Conservation (phyloP, 23 tunicate species). For the Halocynthia aurantium region DNA sequence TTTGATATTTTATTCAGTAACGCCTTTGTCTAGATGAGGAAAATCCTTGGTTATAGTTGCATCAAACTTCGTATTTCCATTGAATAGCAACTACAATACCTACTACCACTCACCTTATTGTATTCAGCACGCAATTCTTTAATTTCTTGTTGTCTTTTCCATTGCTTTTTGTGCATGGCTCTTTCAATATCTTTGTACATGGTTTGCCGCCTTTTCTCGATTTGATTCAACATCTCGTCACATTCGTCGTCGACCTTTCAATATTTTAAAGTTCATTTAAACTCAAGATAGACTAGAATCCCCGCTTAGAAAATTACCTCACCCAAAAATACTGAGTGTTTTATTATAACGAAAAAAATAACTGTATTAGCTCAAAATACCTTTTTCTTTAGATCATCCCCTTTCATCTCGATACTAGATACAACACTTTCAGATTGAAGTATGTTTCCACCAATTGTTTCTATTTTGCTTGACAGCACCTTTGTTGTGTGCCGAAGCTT, state of each 20-base stretch:
- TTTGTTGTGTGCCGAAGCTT: constrained; percentile 39
- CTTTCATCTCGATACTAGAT: constrained; percentile 40
- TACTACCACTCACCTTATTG: constrained; percentile 16
- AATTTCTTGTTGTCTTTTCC: constrained; percentile 57
- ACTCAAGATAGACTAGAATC: not conserved
- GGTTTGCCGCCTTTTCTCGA: constrained; percentile 45
- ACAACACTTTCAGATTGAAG: constrained; percentile 36
- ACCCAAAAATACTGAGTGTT: not conserved
- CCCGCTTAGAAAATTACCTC: not conserved
- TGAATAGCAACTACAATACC: not conserved
- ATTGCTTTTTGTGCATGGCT: constrained; percentile 37
- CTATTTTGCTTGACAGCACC: constrained; percentile 46
- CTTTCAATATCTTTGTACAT: constrained; percentile 66
- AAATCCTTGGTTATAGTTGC: not conserved
- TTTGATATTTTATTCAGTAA: constrained; percentile 42
- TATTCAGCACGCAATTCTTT: constrained; percentile 36
- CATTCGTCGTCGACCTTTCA: constrained; percentile 60
- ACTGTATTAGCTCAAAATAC: constrained; percentile 5
- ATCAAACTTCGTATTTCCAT: not conserved
- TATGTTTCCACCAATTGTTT: constrained; percentile 55
- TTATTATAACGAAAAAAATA: not conserved
- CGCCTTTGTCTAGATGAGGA: constrained; percentile 31
- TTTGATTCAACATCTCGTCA: constrained; percentile 51
- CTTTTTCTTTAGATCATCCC: constrained; percentile 33
- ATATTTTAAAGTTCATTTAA: no score